phyloP scores from a whole-genome alignment of 1,140 invertebrate species.

The Grapholita molesta region DNA sequence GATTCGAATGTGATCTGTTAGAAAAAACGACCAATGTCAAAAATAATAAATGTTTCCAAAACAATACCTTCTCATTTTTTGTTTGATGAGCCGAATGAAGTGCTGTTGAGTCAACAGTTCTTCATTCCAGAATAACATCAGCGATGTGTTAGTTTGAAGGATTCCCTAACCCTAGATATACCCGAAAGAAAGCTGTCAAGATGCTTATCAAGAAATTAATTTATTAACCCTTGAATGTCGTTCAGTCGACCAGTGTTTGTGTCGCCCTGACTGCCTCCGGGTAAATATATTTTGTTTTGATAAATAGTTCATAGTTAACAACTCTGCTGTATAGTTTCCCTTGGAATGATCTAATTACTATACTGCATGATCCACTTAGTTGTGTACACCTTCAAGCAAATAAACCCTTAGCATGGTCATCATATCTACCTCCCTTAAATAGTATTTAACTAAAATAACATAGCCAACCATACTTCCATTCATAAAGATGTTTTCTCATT shows the following conservation, averaged over 20 bases:
- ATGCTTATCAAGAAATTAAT: constrained; percentile 65
- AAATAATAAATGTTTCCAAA: constrained; percentile 71
- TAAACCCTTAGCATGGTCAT: constrained; percentile 61
- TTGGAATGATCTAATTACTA: constrained; percentile 73
- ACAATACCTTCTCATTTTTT: constrained; percentile 34
- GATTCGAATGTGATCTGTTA: constrained; percentile 63
- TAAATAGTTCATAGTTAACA: constrained; percentile 59
- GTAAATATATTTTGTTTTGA: constrained; percentile 75
- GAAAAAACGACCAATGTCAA: constrained; percentile 69
- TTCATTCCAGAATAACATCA: not conserved
- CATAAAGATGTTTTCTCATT: not conserved
- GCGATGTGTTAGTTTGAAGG: constrained; percentile 8
- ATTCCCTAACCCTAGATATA: not conserved
- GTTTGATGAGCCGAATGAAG: constrained; percentile 43
- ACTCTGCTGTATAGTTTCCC: constrained; percentile 64
- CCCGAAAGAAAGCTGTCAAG: constrained; percentile 74
- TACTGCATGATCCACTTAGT: constrained; percentile 54
- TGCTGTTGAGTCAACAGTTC: constrained; percentile 10
- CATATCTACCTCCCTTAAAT: constrained; percentile 24
- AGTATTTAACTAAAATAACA: not conserved
- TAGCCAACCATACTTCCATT: constrained; percentile 2
- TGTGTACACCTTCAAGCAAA: constrained; percentile 56
- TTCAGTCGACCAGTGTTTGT: constrained; percentile 67
- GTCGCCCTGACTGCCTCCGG: constrained; percentile 68
- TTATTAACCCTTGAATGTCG: constrained; percentile 56